These are phyloP conservation scores for Leptogaster cylindrica DNA, from an alignment of 2,888 invertebrate genomes.

Conservation along the genomic window DNA sequence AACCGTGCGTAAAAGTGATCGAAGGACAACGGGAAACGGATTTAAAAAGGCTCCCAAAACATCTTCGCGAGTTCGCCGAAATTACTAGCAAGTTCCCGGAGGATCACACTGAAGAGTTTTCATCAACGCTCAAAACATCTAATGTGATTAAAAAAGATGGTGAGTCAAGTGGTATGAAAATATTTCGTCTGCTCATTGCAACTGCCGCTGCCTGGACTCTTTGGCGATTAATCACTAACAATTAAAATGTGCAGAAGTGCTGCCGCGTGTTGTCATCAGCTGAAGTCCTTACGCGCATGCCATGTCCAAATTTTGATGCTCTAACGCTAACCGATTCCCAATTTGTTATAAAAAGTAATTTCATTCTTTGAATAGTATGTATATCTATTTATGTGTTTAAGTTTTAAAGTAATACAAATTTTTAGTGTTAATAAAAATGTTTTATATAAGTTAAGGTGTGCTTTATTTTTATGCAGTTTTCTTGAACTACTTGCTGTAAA, in stretches of 20 bases:
- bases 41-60: constrained; percentile 72
- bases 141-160: constrained; percentile 58
- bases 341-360: too few species aligned
- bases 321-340: too few species aligned
- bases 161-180: constrained; percentile 57
- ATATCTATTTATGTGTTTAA: too few species aligned
- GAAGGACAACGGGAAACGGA: constrained; percentile 70
- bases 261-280: constrained; percentile 9
- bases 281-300: too few species aligned
- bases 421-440: too few species aligned
- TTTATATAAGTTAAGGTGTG: too few species aligned
- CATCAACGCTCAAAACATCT: constrained; percentile 48
- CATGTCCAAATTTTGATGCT: too few species aligned
- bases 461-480: too few species aligned
- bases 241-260: constrained; percentile 41
- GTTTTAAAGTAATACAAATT: too few species aligned
- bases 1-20: constrained; percentile 66
- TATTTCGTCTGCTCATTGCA: constrained; percentile 56
- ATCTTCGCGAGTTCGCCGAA: constrained; percentile 75
- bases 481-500: too few species aligned
- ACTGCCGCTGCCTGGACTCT: constrained; percentile 58
- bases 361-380: too few species aligned
- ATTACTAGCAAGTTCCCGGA: constrained; percentile 58
- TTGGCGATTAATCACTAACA: constrained; percentile 51
- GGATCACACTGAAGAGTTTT: constrained; percentile 52